phyloP scores from a whole-genome alignment of 2,888 invertebrate species.

The Odontomyia ornata region DNA sequence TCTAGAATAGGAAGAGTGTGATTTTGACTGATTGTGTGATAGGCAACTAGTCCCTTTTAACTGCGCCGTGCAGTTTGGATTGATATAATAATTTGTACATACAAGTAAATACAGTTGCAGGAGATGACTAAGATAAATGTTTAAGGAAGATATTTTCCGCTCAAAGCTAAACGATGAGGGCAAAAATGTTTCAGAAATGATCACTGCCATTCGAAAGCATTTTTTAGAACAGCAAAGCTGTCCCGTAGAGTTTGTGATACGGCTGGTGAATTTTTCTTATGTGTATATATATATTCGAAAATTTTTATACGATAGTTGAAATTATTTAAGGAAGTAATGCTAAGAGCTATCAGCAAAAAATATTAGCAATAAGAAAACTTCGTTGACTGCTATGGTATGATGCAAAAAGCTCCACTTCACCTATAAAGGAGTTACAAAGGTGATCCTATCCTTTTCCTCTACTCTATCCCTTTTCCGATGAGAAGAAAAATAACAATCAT shows the following conservation, averaged over 20 bases:
- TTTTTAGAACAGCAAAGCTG: background rate
- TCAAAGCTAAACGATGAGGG: too few relatives aligned
- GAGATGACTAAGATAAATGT: too few relatives aligned
- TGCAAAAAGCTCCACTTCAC: too few relatives aligned
- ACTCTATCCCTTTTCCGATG: too few relatives aligned
- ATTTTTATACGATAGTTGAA: background rate
- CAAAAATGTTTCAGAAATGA: background rate
- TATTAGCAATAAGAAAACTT: too few relatives aligned
- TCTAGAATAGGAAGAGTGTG: constrained; percentile 59
- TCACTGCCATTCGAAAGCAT: constrained; percentile 33
- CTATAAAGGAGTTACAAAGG: too few relatives aligned
- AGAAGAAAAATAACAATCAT: too few relatives aligned
- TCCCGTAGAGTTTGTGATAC: constrained; percentile 20
- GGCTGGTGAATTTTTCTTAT: background rate
- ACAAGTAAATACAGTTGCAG: background rate
- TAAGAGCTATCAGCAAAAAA: too few relatives aligned
- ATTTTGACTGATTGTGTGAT: background rate
- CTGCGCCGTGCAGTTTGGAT: background rate
- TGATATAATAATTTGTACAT: constrained; percentile 1
- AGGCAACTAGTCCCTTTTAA: background rate
- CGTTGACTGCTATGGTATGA: too few relatives aligned
- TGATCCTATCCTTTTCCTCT: too few relatives aligned
- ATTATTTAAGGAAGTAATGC: background rate
- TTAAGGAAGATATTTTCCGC: too few relatives aligned
- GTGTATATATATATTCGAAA: background rate